A percentile compares a stretch with the other conserved stretches of the same genome.
Conservation (phyloP, 2,888 invertebrate species). For the Apamea sordens region DNA sequence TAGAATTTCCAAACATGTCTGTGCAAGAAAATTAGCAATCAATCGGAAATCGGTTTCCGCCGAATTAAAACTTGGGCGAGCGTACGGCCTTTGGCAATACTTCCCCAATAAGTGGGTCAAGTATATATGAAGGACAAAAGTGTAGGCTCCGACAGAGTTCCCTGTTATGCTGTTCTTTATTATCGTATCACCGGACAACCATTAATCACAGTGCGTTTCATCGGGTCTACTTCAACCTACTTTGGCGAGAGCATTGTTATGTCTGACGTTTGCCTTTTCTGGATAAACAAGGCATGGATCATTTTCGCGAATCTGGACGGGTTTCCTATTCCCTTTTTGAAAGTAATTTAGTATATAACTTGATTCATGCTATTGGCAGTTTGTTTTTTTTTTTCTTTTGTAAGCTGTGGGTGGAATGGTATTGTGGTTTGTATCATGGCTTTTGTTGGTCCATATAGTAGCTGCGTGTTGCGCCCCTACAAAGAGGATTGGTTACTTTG, state of each 20-base stretch:
- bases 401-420: conserved; percentile 59
- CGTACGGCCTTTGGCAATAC: conserved; percentile 76
- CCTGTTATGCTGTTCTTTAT: conserved; percentile 80
- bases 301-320: conserved; percentile 66
- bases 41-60: conserved; percentile 76
- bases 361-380: conserved; percentile 56
- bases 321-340: conserved; percentile 55
- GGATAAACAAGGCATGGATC: conserved; percentile 75
- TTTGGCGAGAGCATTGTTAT: conserved; percentile 72
- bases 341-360: conserved; percentile 52
- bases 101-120: conserved; percentile 84
- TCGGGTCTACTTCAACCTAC: conserved; percentile 76
- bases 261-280: conserved; percentile 71
- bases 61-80: conserved; percentile 77
- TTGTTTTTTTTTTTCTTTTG: conserved; percentile 63
- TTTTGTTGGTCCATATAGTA: conserved; percentile 55
- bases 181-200: conserved; percentile 79
- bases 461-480: conserved; percentile 42
- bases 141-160: conserved; percentile 71
- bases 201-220: conserved; percentile 81
- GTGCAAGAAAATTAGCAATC: conserved; percentile 74
- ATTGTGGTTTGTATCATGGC: conserved; percentile 57
- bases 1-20: conserved; percentile 62
- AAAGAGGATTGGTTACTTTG: conserved; percentile 50
- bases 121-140: conserved; percentile 82